Evolutionary conservation across 2,113 vertebrate genomes (phyloP).

Genomic region (Petroica traversi): DNA sequence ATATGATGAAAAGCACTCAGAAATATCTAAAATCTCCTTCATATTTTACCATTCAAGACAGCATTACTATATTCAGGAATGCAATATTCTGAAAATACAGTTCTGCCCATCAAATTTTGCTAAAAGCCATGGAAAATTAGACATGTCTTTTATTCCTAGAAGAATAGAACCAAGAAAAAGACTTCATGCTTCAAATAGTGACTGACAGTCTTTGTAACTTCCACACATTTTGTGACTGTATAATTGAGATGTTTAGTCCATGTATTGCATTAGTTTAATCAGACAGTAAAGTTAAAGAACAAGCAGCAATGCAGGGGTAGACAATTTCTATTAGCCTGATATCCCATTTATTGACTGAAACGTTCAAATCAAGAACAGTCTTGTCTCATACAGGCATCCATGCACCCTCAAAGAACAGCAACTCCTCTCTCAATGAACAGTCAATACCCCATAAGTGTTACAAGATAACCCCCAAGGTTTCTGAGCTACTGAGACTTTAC

Average conservation of each 20-base stretch:
- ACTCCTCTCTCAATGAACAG: background rate
- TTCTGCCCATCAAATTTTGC: background rate
- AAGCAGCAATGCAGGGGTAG: background rate
- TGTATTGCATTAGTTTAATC: background rate
- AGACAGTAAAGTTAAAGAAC: background rate
- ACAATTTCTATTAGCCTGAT: background rate
- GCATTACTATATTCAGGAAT: background rate
- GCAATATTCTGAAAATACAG: background rate
- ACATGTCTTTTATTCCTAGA: background rate
- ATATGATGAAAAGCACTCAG: background rate
- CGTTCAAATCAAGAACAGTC: background rate
- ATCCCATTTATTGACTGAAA: background rate
- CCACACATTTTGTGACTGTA: background rate
- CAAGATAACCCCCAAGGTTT: background rate
- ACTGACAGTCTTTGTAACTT: background rate
- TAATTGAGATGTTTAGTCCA: background rate
- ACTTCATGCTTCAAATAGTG: background rate
- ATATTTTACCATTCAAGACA: background rate
- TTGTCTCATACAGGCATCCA: background rate
- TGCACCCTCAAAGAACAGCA: background rate
- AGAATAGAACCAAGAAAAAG: background rate
- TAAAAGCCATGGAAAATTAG: background rate
- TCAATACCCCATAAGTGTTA: accelerated
- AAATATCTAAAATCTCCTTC: background rate
- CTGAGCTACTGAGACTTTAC: background rate